These are phyloP conservation scores for Fistularia tabacaria DNA, from an alignment of 2,797 vertebrate species.

Conservation along the genomic window DNA sequence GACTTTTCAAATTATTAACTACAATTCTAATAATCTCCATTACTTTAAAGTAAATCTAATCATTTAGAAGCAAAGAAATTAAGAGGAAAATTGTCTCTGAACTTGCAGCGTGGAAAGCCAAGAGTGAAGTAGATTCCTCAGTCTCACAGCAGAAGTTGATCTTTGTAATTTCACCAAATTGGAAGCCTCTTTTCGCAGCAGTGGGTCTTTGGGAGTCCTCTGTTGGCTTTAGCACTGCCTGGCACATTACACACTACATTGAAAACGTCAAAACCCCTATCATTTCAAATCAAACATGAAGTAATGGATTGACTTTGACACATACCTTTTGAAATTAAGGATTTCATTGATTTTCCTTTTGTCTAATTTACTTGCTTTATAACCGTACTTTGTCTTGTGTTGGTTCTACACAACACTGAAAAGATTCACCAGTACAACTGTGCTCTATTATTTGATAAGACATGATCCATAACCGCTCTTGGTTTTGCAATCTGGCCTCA, in stretches of 20 bases:
- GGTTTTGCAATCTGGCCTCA: constrained; percentile 10
- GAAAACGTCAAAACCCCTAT: constrained; percentile 41
- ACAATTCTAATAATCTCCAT: constrained; percentile 22
- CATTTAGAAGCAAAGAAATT: too few relatives aligned
- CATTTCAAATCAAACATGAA: constrained; percentile 24
- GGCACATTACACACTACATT: constrained; percentile 47
- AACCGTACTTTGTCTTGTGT: too few relatives aligned
- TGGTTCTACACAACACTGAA: too few relatives aligned
- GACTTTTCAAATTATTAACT: constrained; percentile 49
- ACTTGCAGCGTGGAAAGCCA: constrained; percentile 3
- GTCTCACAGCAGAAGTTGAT: constrained; percentile 12
- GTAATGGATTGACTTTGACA: not conserved
- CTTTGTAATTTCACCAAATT: constrained; percentile 12
- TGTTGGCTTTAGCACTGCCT: constrained; percentile 70
- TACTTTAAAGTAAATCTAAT: constrained; percentile 7
- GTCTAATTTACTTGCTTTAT: too few relatives aligned
- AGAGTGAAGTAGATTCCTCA: constrained; percentile 13
- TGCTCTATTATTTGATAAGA: constrained; percentile 35
- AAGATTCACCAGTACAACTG: too few relatives aligned
- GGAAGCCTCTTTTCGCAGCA: constrained; percentile 72
- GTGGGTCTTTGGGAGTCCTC: constrained; percentile 71
- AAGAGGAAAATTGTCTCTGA: not conserved
- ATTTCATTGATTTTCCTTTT: too few relatives aligned
- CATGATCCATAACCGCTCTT: constrained; percentile 28
- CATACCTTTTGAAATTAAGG: too few relatives aligned